A percentile compares a stretch with the other conserved stretches of the same genome.
These are phyloP conservation scores for Neria commutata DNA, from an alignment of 2,888 invertebrate genomes.

Conservation along the genomic window DNA sequence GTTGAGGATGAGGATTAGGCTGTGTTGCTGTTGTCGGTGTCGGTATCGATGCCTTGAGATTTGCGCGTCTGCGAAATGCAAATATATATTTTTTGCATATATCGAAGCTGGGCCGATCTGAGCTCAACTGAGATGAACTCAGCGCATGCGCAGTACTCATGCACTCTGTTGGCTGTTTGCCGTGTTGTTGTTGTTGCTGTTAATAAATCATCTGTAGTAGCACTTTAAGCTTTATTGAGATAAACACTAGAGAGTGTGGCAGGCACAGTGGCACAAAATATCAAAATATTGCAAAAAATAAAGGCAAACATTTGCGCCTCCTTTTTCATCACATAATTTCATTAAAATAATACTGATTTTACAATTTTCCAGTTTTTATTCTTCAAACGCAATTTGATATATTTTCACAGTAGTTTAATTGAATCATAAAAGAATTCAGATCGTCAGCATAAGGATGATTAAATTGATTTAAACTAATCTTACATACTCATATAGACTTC, in stretches of 20 bases:
- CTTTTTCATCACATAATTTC: no score
- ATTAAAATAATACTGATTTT: no score
- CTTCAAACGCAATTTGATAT: no score
- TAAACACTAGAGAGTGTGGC: slow-evolving; percentile 22
- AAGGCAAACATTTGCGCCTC: no score
- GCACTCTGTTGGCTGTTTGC: not conserved
- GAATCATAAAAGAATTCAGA: no score
- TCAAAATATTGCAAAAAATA: not conserved
- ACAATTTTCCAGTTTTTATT: no score
- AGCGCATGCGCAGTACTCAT: not conserved
- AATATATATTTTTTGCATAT: slow-evolving; percentile 20
- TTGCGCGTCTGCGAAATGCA: slow-evolving; percentile 17
- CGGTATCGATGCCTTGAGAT: not conserved
- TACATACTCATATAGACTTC: no score
- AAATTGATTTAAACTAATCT: no score
- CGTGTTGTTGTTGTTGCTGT: not conserved
- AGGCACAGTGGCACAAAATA: not conserved
- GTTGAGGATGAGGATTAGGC: not conserved
- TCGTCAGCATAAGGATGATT: no score
- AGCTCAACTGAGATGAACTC: no score
- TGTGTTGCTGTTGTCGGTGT: not conserved
- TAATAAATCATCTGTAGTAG: slow-evolving; percentile 31
- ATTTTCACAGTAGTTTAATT: no score
- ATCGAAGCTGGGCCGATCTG: not conserved
- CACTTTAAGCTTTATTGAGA: slow-evolving; percentile 24